A percentile compares a stretch with the other conserved stretches of the same genome.
These are phyloP conservation scores for Platichthys flesus DNA, from an alignment of 2,113 vertebrate genomes.

Conservation along the genomic window DNA sequence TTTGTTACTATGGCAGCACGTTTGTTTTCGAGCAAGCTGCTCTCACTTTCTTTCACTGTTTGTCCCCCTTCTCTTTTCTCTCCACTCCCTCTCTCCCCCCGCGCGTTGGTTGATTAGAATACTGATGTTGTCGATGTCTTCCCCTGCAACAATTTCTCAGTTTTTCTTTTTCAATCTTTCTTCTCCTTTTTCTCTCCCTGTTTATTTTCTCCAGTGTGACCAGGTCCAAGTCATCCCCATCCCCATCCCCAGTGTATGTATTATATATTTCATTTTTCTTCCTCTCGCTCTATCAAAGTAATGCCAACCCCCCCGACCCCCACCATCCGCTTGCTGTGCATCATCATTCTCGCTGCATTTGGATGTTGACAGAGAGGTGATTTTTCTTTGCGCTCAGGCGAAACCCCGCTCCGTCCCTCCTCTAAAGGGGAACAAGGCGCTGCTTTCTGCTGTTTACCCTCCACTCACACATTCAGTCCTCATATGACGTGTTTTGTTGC, in stretches of 20 bases:
- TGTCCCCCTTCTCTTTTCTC: slow-evolving; percentile 38
- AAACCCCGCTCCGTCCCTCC: background rate
- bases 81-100: slow-evolving; percentile 33
- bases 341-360: slow-evolving; percentile 55
- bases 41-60: slow-evolving; percentile 47
- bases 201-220: slow-evolving; percentile 87
- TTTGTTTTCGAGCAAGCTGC: slow-evolving; percentile 63
- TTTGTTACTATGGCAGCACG: slow-evolving; percentile 78
- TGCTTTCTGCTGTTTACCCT: slow-evolving; percentile 16
- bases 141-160: slow-evolving; percentile 55
- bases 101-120: slow-evolving; percentile 62
- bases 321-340: slow-evolving; percentile 51
- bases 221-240: slow-evolving; percentile 94
- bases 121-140: slow-evolving; percentile 62
- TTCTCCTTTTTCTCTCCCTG: slow-evolving; percentile 55
- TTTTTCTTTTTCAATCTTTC: slow-evolving; percentile 69
- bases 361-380: slow-evolving; percentile 46
- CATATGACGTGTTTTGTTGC: slow-evolving; percentile 14
- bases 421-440: background rate
- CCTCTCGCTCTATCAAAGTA: slow-evolving; percentile 36
- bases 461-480: slow-evolving; percentile 6
- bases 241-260: slow-evolving; percentile 95
- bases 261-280: slow-evolving; percentile 64
- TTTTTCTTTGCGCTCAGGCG: slow-evolving; percentile 33
- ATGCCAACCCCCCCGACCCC: background rate